Conservation (phyloP, 2,888 invertebrate species). For the Belgica antarctica region DNA sequence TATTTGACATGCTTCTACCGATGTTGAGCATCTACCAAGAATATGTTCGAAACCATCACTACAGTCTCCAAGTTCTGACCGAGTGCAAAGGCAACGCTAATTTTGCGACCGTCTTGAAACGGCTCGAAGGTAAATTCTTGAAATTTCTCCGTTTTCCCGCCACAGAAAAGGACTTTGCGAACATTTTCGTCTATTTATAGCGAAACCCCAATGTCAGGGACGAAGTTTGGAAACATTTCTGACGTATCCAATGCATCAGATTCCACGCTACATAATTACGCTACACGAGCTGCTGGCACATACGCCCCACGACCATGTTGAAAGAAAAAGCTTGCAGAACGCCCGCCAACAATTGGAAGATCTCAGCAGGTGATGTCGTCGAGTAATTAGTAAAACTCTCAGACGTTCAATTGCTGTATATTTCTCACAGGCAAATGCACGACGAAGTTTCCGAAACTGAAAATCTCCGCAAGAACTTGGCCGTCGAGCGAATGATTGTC, state of each 20-base stretch:
- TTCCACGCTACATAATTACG: constrained; percentile 88
- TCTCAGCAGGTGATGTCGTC: constrained; percentile 58
- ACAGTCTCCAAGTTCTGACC: constrained; percentile 85
- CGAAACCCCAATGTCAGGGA: constrained; percentile 81
- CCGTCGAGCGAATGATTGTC: constrained; percentile 89
- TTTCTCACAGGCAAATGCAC: constrained; percentile 46
- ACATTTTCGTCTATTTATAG: constrained; percentile 49
- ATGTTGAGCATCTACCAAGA: constrained; percentile 95
- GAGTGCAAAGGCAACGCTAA: constrained; percentile 84
- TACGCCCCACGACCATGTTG: constrained; percentile 91
- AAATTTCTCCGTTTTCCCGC: background rate
- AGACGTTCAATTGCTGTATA: background rate
- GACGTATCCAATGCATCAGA: constrained; percentile 94
- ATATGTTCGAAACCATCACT: constrained; percentile 91
- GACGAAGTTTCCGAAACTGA: constrained; percentile 84
- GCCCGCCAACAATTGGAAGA: constrained; percentile 85
- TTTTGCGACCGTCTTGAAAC: constrained; percentile 73
- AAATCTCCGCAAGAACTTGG: constrained; percentile 84
- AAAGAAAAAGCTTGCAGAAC: constrained; percentile 82
- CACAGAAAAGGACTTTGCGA: no score
- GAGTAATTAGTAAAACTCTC: background rate
- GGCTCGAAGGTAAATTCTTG: constrained; percentile 61
- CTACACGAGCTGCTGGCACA: constrained; percentile 86
- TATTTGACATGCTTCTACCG: constrained; percentile 91
- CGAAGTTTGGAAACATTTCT: constrained; percentile 83